Conservation (phyloP, 2,113 vertebrate genomes). For the Platichthys stellatus region DNA sequence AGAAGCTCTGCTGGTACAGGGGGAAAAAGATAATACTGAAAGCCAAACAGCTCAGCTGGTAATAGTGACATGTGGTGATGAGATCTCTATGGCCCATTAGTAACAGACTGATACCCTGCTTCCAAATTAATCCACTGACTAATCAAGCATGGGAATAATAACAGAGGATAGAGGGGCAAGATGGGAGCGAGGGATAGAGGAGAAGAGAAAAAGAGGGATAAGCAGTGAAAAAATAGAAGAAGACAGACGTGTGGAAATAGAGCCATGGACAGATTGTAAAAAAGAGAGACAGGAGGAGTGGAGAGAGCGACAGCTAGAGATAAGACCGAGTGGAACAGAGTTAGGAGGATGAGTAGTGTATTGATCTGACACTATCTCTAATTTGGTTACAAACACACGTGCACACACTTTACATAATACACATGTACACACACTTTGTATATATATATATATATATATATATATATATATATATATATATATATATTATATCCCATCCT, state of each 20-base stretch:
- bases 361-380: constrained; percentile 69
- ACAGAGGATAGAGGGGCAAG: constrained; percentile 60
- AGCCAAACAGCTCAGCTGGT: constrained; percentile 78
- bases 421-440: no score
- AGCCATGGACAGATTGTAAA: constrained; percentile 67
- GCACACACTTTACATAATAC: neutral
- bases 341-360: constrained; percentile 64
- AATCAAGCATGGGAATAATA: constrained; percentile 82
- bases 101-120: constrained; percentile 80
- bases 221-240: constrained; percentile 42
- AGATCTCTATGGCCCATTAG: constrained; percentile 83
- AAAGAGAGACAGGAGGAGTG: constrained; percentile 17
- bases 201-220: constrained; percentile 38
- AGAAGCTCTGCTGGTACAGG: constrained; percentile 49
- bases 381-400: constrained; percentile 53
- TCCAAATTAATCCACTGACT: constrained; percentile 83
- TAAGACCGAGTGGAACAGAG: constrained; percentile 66
- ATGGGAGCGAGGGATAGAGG: constrained; percentile 46
- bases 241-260: constrained; percentile 74
- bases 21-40: constrained; percentile 68
- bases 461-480: constrained; percentile 26
- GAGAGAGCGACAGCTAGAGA: constrained; percentile 67
- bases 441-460: constrained; percentile 35
- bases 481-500: constrained; percentile 22
- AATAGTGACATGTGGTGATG: constrained; percentile 77